Evolutionary conservation across 1,140 invertebrate genomes (phyloP).

Genomic region (Trachelipus rathkii): DNA sequence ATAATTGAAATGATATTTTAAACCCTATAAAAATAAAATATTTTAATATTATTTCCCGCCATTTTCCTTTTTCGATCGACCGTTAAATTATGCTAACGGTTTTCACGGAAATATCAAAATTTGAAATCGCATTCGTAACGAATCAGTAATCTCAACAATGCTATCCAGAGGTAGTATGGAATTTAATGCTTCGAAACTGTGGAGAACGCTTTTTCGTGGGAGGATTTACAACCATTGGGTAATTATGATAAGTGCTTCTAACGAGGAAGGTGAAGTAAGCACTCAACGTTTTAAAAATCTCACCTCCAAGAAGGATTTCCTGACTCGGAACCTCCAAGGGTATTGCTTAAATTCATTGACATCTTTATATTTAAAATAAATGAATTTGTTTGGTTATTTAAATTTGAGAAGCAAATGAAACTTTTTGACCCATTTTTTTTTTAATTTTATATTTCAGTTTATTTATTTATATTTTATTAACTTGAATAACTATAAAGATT

Average conservation of each 20-base stretch:
- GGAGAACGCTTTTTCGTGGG: conserved; percentile 84
- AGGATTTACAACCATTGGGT: conserved; percentile 86
- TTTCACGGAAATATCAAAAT: too few species aligned
- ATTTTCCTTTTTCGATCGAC: too few species aligned
- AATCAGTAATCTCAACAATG: conserved; percentile 78
- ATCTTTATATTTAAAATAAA: not conserved
- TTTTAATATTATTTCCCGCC: too few species aligned
- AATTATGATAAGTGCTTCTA: conserved; percentile 88
- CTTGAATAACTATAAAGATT: too few species aligned
- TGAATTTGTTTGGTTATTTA: too few species aligned
- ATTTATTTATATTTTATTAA: too few species aligned
- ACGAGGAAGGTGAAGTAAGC: conserved; percentile 79
- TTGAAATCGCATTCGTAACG: not conserved
- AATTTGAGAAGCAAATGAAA: too few species aligned
- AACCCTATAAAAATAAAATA: too few species aligned
- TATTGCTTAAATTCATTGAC: conserved; percentile 48
- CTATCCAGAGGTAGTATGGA: conserved; percentile 85
- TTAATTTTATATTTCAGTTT: too few species aligned
- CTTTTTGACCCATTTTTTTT: too few species aligned
- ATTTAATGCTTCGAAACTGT: conserved; percentile 81
- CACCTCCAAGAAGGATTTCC: conserved; percentile 83
- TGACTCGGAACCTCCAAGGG: conserved; percentile 79
- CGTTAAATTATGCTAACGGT: too few species aligned
- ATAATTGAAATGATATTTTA: too few species aligned
- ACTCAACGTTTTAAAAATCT: conserved; percentile 74